Evolutionary conservation across 2,113 vertebrate species (phyloP), one percentile per base, ranked within the genome.

Genomic region (Thamnophis sirtalis): DNA sequence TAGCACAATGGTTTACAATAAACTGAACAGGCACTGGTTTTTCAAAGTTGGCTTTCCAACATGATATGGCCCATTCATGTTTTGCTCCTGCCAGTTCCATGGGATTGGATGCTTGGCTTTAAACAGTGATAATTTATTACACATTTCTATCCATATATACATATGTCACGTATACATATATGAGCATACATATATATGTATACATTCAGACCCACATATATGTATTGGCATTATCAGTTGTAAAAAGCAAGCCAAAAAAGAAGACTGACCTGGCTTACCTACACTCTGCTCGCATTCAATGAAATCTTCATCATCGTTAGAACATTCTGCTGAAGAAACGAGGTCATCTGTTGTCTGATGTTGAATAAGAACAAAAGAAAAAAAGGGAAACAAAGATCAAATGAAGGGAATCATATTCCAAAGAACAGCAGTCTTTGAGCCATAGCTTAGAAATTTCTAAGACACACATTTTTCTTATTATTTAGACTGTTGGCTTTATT

Each of bases 191-290:
- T 95, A 92, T 94, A 94, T 92, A 96, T 96, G 96, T 96, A 98
- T 97, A 97, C 95, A 97, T 96, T 97, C 94, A 93, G 92, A 80
- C 91, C 95, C 95, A 90, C 94, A 96, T 95, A 95, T 94, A 97
- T 96, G 96, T 96, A 96, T 98, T 97, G 97, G 95, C 95, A 97
- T 96, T 96, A 95, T 93, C 97, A 97, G 98, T 98, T 98, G 98
- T 98, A 99, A 98, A 98, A 98, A 98, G 98, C 98, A 98, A 98
- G 98, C 98, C 98, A 98, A 98, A 92, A 50, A 63, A 97, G 92
- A 98, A 97, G 97, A 98, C 98, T 98, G 98, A 99, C 98, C 98
- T 98, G 98, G 98, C 99, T 98, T 99, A 99, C 99, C 99, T 99
- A 98, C 98, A 98, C 98, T 99, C 0, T 98, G 98, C 56, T 99